These are phyloP conservation scores for Stichopus horrens DNA, from an alignment of 53 echinoderm and acorn worm genomes.

Conservation along the genomic window DNA sequence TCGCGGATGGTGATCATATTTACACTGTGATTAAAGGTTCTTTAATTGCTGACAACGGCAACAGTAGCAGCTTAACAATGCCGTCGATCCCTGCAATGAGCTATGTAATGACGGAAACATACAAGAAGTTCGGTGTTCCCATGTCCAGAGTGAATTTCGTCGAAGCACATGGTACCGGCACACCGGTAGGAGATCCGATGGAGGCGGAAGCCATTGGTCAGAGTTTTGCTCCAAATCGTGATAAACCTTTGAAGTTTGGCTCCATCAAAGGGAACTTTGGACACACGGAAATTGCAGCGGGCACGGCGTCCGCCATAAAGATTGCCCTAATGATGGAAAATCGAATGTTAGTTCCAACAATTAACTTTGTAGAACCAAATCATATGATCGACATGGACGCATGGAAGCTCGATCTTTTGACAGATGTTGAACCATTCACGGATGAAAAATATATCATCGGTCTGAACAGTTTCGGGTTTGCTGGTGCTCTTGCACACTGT, in stretches of 20 bases:
- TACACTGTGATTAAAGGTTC: slow-evolving; percentile 85
- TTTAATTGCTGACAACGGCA: slow-evolving; percentile 85
- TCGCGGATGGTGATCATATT: slow-evolving; percentile 84
- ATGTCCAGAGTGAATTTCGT: slow-evolving; percentile 82
- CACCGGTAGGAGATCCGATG: slow-evolving; percentile 94
- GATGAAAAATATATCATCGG: slow-evolving; percentile 69
- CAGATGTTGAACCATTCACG: slow-evolving; percentile 59
- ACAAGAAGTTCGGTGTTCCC: slow-evolving; percentile 72
- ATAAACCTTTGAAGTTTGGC: slow-evolving; percentile 80
- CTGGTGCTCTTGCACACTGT: slow-evolving; percentile 87
- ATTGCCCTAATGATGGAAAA: slow-evolving; percentile 92
- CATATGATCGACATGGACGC: slow-evolving; percentile 77
- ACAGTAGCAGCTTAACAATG: slow-evolving; percentile 89
- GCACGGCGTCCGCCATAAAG: slow-evolving; percentile 86
- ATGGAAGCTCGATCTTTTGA: slow-evolving; percentile 76
- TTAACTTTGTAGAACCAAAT: slow-evolving; percentile 81
- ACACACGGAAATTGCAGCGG: slow-evolving; percentile 90
- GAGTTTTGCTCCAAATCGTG: slow-evolving; percentile 62
- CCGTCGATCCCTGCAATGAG: slow-evolving; percentile 82
- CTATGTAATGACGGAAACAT: slow-evolving; percentile 75
- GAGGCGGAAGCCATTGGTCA: slow-evolving; percentile 87
- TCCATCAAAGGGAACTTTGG: slow-evolving; percentile 98
- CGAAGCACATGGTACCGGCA: slow-evolving; percentile 96
- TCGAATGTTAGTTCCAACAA: slow-evolving; percentile 75
- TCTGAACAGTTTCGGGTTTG: slow-evolving; percentile 94